Evolutionary conservation across 2,113 vertebrate species (phyloP).

Genomic region (Dendrocopos noguchii): DNA sequence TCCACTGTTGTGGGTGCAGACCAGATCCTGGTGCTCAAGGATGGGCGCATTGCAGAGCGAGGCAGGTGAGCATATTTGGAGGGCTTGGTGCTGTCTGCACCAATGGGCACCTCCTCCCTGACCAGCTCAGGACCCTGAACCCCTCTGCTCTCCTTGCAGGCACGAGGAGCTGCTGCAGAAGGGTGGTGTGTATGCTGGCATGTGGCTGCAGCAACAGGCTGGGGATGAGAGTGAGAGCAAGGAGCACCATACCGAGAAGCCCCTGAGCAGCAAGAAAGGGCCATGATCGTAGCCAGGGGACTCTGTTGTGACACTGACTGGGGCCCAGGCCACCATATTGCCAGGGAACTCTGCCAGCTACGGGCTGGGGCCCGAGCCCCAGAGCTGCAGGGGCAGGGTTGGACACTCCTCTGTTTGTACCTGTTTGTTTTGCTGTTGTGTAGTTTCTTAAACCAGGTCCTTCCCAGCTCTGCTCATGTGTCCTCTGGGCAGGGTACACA

Average conservation of each 20-base stretch:
- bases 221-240: conserved; percentile 79
- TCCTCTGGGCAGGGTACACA: neutral
- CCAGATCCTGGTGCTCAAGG: conserved; percentile 92
- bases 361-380: accelerated
- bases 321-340: neutral
- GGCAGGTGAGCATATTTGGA: conserved; percentile 79
- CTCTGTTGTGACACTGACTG: neutral
- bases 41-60: conserved; percentile 85
- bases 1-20: conserved; percentile 93
- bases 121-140: neutral
- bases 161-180: conserved; percentile 89
- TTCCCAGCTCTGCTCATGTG: neutral
- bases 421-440: neutral
- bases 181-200: conserved; percentile 86
- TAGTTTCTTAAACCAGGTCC: conserved; percentile 60
- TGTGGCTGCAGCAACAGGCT: conserved; percentile 90
- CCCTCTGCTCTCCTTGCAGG: conserved; percentile 47
- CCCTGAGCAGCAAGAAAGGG: neutral
- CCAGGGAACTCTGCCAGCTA: neutral
- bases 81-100: neutral
- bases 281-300: accelerated
- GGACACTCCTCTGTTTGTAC: conserved; percentile 57
- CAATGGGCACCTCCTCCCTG: neutral
- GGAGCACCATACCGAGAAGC: conserved; percentile 77
- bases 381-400: neutral